phyloP scores from a whole-genome alignment of 2,888 invertebrate genomes.

The Spicauda simplicius region DNA sequence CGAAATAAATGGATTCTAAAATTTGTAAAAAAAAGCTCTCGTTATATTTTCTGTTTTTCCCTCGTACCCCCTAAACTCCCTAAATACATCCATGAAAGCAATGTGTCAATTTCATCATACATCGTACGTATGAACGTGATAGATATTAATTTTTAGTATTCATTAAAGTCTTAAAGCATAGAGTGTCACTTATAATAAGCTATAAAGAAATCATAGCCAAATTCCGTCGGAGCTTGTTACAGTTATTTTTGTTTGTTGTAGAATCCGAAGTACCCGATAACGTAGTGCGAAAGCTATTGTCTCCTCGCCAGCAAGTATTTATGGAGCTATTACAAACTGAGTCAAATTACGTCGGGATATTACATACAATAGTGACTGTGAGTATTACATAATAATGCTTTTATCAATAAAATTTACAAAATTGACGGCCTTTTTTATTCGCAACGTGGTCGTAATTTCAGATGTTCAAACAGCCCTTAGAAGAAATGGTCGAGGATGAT shows the following conservation, averaged over 20 bases:
- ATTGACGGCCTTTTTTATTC: background rate
- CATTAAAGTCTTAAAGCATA: too few species aligned
- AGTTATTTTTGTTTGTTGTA: slow-evolving; percentile 40
- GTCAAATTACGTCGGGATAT: slow-evolving; percentile 97
- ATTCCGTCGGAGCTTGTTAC: background rate
- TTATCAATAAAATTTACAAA: background rate
- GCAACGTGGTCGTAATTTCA: slow-evolving; percentile 63
- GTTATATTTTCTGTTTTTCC: too few species aligned
- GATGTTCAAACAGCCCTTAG: slow-evolving; percentile 97
- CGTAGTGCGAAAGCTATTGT: slow-evolving; percentile 88
- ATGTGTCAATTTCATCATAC: too few species aligned
- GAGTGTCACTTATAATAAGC: too few species aligned
- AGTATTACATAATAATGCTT: slow-evolving; percentile 44
- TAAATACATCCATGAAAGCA: too few species aligned
- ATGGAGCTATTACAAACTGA: slow-evolving; percentile 98
- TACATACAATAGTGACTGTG: slow-evolving; percentile 96
- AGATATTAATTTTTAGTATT: too few species aligned
- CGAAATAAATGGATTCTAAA: too few species aligned
- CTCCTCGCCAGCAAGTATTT: slow-evolving; percentile 92
- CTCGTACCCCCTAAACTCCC: too few species aligned
- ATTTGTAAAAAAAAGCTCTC: too few species aligned
- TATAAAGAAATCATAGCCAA: too few species aligned
- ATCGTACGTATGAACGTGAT: too few species aligned
- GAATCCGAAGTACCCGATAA: slow-evolving; percentile 86
- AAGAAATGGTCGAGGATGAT: slow-evolving; percentile 92